phyloP scores from a whole-genome alignment of 2,113 vertebrate species.

The Gymnorhina tibicen region DNA sequence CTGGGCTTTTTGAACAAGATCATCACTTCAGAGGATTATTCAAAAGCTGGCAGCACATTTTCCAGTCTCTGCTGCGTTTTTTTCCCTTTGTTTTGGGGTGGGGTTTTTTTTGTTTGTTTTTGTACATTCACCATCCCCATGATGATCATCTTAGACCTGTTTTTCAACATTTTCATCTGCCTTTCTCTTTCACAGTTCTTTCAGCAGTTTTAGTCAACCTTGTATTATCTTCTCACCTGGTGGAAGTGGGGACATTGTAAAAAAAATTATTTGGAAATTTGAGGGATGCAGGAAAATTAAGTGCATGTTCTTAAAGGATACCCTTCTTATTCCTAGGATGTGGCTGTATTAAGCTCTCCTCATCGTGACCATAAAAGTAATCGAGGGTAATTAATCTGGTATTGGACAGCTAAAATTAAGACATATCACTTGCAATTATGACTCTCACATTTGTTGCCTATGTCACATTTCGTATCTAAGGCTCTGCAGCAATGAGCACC shows the following conservation, averaged over 20 bases:
- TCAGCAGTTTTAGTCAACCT: neutral
- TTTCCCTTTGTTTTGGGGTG: neutral
- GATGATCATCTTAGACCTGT: neutral
- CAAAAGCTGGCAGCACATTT: neutral
- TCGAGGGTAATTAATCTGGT: neutral
- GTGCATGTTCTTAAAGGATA: neutral
- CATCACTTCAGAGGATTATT: neutral
- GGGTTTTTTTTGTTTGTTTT: accelerated
- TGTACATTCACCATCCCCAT: neutral
- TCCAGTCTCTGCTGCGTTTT: neutral
- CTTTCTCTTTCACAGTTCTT: neutral
- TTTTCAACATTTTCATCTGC: neutral
- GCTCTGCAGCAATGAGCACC: neutral
- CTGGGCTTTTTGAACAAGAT: neutral
- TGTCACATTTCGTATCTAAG: neutral
- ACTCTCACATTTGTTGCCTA: neutral
- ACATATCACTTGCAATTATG: neutral
- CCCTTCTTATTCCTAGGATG: neutral
- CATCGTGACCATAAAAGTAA: neutral
- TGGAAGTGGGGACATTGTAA: neutral
- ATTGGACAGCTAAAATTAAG: neutral
- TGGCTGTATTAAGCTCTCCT: neutral
- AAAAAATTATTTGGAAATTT: neutral
- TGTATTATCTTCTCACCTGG: neutral
- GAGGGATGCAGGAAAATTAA: neutral